A percentile compares a stretch with the other conserved stretches of the same genome.
Evolutionary conservation across 2,113 vertebrate species (phyloP).

Genomic region (Podocnemis expansa): DNA sequence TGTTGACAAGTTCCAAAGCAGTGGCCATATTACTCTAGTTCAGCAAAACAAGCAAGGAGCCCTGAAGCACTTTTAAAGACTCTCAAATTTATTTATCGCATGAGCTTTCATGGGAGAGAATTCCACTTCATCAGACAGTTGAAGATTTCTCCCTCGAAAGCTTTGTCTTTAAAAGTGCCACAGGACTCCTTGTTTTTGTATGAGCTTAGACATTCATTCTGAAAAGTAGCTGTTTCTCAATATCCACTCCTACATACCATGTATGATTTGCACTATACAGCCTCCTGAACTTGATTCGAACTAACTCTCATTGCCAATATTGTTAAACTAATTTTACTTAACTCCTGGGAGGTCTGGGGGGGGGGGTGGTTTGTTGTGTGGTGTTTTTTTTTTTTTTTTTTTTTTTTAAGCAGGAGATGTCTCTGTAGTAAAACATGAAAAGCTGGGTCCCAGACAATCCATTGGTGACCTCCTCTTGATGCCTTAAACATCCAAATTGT

Average conservation of each 20-base stretch:
- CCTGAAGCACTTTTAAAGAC: too few relatives aligned
- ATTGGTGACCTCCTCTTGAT: background rate
- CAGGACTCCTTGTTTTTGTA: too few relatives aligned
- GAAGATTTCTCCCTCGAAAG: too few relatives aligned
- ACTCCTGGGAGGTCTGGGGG: fast-evolving
- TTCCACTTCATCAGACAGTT: too few relatives aligned
- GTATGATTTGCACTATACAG: background rate
- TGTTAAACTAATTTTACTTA: conserved; percentile 3
- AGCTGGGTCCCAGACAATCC: background rate
- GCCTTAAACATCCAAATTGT: background rate
- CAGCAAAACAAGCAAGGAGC: too few relatives aligned
- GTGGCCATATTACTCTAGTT: too few relatives aligned
- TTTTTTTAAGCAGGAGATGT: background rate
- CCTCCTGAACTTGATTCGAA: background rate
- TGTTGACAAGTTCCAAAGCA: too few relatives aligned
- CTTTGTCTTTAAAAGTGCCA: too few relatives aligned
- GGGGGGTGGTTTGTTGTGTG: too few relatives aligned
- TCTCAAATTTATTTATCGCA: too few relatives aligned
- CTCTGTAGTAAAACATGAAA: background rate
- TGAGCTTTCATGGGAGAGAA: too few relatives aligned
- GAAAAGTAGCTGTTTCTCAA: background rate
- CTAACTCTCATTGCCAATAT: background rate
- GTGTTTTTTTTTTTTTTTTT: too few relatives aligned
- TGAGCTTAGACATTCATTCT: background rate
- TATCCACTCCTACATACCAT: background rate